Base-by-base conservation (phyloP, 2,888 invertebrate species). In the Rhopalosiphum nymphaeae region DNA sequence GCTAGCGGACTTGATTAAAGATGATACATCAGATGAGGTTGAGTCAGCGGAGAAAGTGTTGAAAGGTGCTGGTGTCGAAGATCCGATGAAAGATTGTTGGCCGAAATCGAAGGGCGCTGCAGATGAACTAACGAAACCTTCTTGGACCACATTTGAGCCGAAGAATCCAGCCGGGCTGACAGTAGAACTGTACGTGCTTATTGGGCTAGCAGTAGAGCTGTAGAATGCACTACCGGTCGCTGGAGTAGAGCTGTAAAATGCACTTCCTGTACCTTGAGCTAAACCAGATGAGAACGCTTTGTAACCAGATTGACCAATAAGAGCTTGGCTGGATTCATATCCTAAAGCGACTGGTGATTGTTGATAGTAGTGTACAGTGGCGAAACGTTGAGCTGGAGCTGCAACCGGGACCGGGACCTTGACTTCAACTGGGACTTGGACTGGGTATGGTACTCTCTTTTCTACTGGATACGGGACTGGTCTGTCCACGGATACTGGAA, bases 401-500 rank as follows among this genome's bases (percentile, higher is more conserved):
- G 97, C 97, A 95, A 98, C 98, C 94, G 97, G 97, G 2, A 98
- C 98, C 95, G 98, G 97, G 92, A 98, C 97, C 94, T 97, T 97
- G 95, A 98, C 98, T 95, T 97, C 97, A 0, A 98, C 97, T 88
- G 96, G 97, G 0, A 97, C 97, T 96, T 97, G 97, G 56, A 98
- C 97, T 95, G 95, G 95, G 96, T 97, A 97, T 85, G 97, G 98
- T 25, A 95, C 95, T 25, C 92, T 95, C 89, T 95, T 96, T 95
- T 96, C 96, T 26, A 97, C 96, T 25, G 96, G 96, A 95, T 98
- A 97, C 87, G 98, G 97, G 95, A 97, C 97, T 0, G 97, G 96
- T 78, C 97, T 97, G 95, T 97, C 97, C 67, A 97, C 97, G 95
- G 97, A 97, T 96, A 97, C 97, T 96, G 97, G 95, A 42, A 95